phyloP scores from a whole-genome alignment of 2,797 vertebrate genomes.

The Oreortyx pictus region DNA sequence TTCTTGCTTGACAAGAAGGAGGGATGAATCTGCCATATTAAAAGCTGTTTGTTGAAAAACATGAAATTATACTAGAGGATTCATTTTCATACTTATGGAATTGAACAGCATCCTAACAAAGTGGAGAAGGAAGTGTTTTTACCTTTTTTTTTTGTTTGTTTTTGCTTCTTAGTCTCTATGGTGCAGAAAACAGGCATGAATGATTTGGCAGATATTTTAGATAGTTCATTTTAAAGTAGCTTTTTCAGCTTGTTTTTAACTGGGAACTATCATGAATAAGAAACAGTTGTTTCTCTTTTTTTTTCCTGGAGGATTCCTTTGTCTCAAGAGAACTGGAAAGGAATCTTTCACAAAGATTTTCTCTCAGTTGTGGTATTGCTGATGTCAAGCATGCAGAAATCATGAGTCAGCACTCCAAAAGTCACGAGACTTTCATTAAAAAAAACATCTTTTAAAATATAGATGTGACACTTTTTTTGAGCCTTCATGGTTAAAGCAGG shows the following conservation, averaged over 20 bases:
- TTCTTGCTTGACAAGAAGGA: not conserved
- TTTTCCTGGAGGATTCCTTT: conserved; percentile 65
- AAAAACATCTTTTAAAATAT: not conserved
- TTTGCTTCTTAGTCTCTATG: not conserved
- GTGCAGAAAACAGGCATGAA: not conserved
- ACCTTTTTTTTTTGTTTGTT: not conserved
- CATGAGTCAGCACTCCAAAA: conserved; percentile 56
- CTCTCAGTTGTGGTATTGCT: conserved; percentile 75
- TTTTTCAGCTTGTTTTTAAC: conserved; percentile 31
- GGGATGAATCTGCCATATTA: not conserved
- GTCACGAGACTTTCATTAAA: conserved; percentile 17
- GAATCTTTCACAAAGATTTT: conserved; percentile 71
- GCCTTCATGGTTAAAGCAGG: not conserved
- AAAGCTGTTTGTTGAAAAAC: not conserved
- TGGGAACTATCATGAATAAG: conserved; percentile 54
- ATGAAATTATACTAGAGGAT: not conserved
- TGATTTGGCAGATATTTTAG: conserved; percentile 40
- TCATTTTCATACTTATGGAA: not conserved
- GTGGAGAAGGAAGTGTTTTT: not conserved
- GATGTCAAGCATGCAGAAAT: conserved; percentile 63
- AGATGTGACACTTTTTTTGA: not conserved
- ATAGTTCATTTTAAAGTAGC: conserved; percentile 7
- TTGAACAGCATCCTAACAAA: not conserved
- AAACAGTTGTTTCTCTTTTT: conserved; percentile 61
- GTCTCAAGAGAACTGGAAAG: conserved; percentile 59